phyloP scores from a whole-genome alignment of 2,888 invertebrate genomes.

The Melanostoma mellinum region DNA sequence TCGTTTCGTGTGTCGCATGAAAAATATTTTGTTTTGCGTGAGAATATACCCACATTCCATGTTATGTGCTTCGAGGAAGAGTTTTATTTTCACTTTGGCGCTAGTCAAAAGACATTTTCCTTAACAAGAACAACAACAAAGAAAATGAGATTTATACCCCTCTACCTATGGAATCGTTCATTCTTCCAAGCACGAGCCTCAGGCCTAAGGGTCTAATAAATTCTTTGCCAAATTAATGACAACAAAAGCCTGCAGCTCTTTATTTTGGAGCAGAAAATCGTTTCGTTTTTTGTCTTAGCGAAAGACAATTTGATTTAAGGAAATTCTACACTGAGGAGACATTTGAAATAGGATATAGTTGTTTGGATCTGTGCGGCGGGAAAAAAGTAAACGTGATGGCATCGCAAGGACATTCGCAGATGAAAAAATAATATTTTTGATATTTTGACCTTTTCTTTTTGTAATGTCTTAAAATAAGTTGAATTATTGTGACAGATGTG shows the following conservation, averaged over 20 bases:
- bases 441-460: too few species aligned
- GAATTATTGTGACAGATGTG: too few species aligned
- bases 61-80: conserved; percentile 45
- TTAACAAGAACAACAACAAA: conserved; percentile 11
- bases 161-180: background rate
- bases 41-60: conserved; percentile 56
- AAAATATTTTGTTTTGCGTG: conserved; percentile 42
- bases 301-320: background rate
- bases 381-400: too few species aligned
- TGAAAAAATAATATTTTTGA: too few species aligned
- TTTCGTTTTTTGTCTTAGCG: background rate
- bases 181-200: background rate
- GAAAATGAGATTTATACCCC: conserved; percentile 30
- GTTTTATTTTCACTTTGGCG: conserved; percentile 64
- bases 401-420: too few species aligned
- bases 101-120: conserved; percentile 48
- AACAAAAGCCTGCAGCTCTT: conserved; percentile 33
- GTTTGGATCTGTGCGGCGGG: too few species aligned
- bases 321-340: conserved; percentile 17
- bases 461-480: too few species aligned
- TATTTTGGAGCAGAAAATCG: conserved; percentile 17
- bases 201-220: conserved; percentile 41
- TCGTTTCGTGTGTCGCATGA: conserved; percentile 7
- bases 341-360: conserved; percentile 12
- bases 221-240: conserved; percentile 58